A percentile compares a stretch with the other conserved stretches of the same genome.
phyloP scores from a whole-genome alignment of 2,113 vertebrate species.

The Austrofundulus limnaeus region DNA sequence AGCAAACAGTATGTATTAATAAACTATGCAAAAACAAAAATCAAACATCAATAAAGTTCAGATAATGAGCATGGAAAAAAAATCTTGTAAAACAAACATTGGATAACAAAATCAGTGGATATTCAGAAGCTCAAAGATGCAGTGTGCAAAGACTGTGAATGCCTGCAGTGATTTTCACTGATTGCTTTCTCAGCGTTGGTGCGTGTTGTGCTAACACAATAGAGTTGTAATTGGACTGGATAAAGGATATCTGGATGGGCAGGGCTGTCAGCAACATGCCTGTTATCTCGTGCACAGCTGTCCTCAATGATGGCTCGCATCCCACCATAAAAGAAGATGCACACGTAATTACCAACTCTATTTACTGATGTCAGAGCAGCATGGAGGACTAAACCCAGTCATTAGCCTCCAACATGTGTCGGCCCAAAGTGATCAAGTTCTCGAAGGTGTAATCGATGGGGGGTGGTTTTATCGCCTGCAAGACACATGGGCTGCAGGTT shows the following conservation, averaged over 20 bases:
- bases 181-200: conserved; percentile 62
- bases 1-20: conserved; percentile 45
- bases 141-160: conserved; percentile 46
- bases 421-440: conserved; percentile 64
- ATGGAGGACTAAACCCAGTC: conserved; percentile 73
- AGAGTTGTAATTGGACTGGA: conserved; percentile 75
- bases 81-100: conserved; percentile 23
- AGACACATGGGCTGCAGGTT: conserved; percentile 27
- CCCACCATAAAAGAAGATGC: conserved; percentile 63
- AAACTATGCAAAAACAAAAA: background rate
- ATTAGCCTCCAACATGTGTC: conserved; percentile 72
- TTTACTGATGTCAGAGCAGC: conserved; percentile 76
- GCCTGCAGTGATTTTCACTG: conserved; percentile 60
- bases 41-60: conserved; percentile 10
- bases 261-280: conserved; percentile 76
- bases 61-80: conserved; percentile 12
- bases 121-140: conserved; percentile 38
- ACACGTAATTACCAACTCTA: conserved; percentile 78
- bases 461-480: conserved; percentile 57
- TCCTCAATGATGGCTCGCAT: conserved; percentile 72
- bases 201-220: conserved; percentile 70
- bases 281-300: conserved; percentile 78
- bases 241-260: conserved; percentile 72
- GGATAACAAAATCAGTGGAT: conserved; percentile 33
- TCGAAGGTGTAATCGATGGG: conserved; percentile 72